phyloP scores from a whole-genome alignment of 1,140 invertebrate species.

The Drosophila persimilis region DNA sequence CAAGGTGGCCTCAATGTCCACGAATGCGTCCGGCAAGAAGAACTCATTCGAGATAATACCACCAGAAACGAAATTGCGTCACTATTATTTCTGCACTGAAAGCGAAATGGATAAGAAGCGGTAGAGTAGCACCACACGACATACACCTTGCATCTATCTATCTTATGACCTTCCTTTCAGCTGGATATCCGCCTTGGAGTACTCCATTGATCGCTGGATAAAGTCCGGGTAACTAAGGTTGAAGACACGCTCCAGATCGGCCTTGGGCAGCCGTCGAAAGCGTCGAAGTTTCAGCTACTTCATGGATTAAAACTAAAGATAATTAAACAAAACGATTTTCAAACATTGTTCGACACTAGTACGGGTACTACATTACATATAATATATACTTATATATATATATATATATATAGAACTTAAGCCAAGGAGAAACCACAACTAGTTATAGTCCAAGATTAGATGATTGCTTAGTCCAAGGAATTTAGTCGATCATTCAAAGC shows the following conservation, averaged over 20 bases:
- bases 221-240: constrained; percentile 90
- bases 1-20: constrained; percentile 91
- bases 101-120: constrained; percentile 97
- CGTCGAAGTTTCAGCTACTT: constrained; percentile 77
- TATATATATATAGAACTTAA: constrained; percentile 29
- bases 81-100: constrained; percentile 96
- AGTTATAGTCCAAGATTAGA: constrained; percentile 46
- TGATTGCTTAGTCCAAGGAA: constrained; percentile 74
- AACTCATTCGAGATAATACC: constrained; percentile 96
- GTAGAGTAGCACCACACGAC: constrained; percentile 84
- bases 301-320: constrained; percentile 53
- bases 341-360: constrained; percentile 63
- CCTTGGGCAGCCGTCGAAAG: constrained; percentile 58
- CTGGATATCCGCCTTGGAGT: constrained; percentile 96
- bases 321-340: constrained; percentile 8
- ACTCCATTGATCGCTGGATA: constrained; percentile 98
- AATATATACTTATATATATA: constrained; percentile 29
- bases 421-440: constrained; percentile 42
- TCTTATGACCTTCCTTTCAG: constrained; percentile 84
- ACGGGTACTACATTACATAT: constrained; percentile 68
- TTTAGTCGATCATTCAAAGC: constrained; percentile 60
- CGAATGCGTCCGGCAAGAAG: constrained; percentile 89
- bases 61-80: constrained; percentile 92
- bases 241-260: constrained; percentile 74
- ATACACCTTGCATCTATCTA: neutral